Conservation (phyloP, 2,797 vertebrate species). For the Emydoidea blandingii region DNA sequence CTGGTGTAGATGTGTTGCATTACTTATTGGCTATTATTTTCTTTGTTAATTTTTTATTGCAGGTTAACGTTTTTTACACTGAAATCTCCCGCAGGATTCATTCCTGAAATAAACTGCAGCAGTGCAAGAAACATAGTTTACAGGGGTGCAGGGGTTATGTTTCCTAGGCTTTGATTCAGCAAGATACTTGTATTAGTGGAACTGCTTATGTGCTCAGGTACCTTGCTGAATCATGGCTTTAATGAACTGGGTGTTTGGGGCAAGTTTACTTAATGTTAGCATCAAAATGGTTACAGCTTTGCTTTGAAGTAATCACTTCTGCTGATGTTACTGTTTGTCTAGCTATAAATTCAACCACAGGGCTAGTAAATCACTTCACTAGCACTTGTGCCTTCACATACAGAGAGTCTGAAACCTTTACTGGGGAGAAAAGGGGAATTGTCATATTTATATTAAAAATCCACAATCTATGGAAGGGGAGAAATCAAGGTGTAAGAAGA, state of each 20-base stretch:
- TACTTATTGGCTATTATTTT: not conserved
- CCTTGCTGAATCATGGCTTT: not conserved
- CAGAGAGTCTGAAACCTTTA: not conserved
- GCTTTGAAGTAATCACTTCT: not conserved
- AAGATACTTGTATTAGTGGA: not conserved
- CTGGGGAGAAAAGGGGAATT: not conserved
- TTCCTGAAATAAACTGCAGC: not conserved
- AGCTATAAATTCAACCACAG: not conserved
- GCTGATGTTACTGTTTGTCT: not conserved
- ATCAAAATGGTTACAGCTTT: not conserved
- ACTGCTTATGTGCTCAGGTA: too few species aligned
- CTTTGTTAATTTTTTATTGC: not conserved
- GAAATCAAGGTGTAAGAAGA: not conserved
- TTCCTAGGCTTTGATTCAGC: not conserved
- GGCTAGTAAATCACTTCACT: not conserved
- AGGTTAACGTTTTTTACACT: not conserved
- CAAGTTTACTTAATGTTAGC: not conserved
- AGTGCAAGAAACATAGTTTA: not conserved
- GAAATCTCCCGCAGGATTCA: not conserved
- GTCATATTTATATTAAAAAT: not conserved
- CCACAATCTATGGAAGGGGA: not conserved
- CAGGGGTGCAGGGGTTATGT: not conserved
- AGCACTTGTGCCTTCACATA: not conserved
- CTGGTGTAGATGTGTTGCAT: not conserved
- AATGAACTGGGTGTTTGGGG: not conserved